A percentile compares a stretch with the other conserved stretches of the same genome.
Evolutionary conservation across 2,797 vertebrate genomes (phyloP).

Genomic region (Glossophaga mutica): DNA sequence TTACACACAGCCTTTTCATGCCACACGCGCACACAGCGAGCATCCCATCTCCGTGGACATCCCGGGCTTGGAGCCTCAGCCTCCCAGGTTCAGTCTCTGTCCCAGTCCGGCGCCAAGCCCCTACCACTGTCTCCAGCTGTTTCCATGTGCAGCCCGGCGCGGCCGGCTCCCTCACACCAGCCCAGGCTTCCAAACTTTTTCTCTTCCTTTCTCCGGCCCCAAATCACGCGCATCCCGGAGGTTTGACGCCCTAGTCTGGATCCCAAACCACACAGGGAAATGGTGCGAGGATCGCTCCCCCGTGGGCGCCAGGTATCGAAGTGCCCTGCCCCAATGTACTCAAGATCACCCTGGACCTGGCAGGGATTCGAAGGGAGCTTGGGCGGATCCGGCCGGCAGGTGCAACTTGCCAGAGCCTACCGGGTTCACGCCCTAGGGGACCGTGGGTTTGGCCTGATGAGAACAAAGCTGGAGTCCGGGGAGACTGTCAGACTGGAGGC

Average conservation of each 20-base stretch:
- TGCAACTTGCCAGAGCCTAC: conserved; percentile 48
- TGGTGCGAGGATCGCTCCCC: neutral
- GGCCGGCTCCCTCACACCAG: neutral
- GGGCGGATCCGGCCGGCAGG: conserved; percentile 10
- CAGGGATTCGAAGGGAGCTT: neutral
- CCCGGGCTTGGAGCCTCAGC: neutral
- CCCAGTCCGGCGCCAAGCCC: neutral
- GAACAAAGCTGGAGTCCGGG: conserved; percentile 75
- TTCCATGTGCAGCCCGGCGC: neutral
- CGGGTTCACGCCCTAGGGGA: conserved; percentile 59
- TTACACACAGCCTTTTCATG: neutral
- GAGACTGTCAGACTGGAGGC: conserved; percentile 48
- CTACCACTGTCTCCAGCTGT: neutral
- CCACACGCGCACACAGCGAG: neutral
- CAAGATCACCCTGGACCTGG: neutral
- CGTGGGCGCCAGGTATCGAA: neutral
- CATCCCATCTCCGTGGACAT: neutral
- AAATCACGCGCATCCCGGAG: neutral
- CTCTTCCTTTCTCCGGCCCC: neutral
- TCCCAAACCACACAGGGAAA: neutral
- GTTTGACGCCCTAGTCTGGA: neutral
- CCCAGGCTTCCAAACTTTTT: conserved; percentile 57
- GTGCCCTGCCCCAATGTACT: neutral
- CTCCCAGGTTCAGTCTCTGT: neutral
- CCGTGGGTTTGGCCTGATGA: conserved; percentile 32